phyloP scores from a whole-genome alignment of 2,888 invertebrate species.

The Monochamus alternatus region DNA sequence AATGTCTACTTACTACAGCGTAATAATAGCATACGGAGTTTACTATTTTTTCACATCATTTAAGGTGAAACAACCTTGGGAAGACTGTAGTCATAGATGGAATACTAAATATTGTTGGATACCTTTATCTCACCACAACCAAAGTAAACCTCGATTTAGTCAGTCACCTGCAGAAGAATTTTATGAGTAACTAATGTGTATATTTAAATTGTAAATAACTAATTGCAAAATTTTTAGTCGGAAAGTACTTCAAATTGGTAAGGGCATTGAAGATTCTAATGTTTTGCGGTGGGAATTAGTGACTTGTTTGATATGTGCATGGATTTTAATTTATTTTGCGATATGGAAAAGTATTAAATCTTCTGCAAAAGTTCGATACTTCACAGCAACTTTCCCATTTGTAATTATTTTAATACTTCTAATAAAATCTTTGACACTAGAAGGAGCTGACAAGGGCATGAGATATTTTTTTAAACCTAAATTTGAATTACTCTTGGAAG shows the following conservation, averaged over 20 bases:
- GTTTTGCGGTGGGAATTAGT: slow-evolving; percentile 90
- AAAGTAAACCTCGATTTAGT: slow-evolving; percentile 80
- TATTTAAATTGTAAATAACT: background rate
- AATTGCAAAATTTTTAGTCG: slow-evolving; percentile 75
- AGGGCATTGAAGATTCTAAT: slow-evolving; percentile 88
- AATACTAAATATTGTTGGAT: slow-evolving; percentile 90
- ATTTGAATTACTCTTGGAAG: slow-evolving; percentile 86
- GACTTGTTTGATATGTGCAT: slow-evolving; percentile 91
- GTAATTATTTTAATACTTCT: slow-evolving; percentile 89
- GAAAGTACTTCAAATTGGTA: slow-evolving; percentile 88
- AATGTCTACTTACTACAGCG: slow-evolving; percentile 96
- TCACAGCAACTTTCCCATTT: slow-evolving; percentile 95
- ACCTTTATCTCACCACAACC: slow-evolving; percentile 75
- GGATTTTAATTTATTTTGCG: slow-evolving; percentile 96
- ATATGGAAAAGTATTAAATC: slow-evolving; percentile 97
- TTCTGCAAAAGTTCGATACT: slow-evolving; percentile 92
- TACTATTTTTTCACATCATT: slow-evolving; percentile 95
- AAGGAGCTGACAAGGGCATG: slow-evolving; percentile 89
- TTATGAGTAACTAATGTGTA: slow-evolving; percentile 83
- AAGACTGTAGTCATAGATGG: slow-evolving; percentile 89
- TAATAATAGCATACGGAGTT: slow-evolving; percentile 94
- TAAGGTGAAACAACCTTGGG: slow-evolving; percentile 91
- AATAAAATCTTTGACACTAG: slow-evolving; percentile 89
- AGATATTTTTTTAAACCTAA: slow-evolving; percentile 90
- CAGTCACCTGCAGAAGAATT: slow-evolving; percentile 93